phyloP scores from a whole-genome alignment of 2,888 invertebrate species.

The Hirtodrosophila histrioides region DNA sequence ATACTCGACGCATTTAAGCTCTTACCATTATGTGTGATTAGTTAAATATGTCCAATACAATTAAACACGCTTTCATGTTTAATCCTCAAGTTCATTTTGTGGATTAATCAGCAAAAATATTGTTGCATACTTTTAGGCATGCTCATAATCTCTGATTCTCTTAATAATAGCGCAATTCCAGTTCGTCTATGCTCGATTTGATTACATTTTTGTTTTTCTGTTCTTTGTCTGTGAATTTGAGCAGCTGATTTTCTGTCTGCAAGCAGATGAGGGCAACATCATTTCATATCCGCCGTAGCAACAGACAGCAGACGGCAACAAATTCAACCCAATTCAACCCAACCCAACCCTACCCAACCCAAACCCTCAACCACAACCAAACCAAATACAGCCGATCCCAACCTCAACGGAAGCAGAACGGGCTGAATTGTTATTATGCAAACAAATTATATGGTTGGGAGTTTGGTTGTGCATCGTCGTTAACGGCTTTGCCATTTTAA shows the following conservation, averaged over 20 bases:
- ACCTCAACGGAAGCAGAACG: slow-evolving; percentile 16
- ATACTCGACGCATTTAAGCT: no score
- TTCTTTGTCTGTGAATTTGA: slow-evolving; percentile 68
- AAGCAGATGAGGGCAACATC: slow-evolving; percentile 67
- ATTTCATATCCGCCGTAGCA: slow-evolving; percentile 44
- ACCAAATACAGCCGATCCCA: background rate
- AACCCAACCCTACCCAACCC: background rate
- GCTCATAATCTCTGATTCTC: no score
- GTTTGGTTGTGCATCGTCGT: slow-evolving; percentile 39
- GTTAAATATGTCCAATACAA: no score
- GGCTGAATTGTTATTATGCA: slow-evolving; percentile 73
- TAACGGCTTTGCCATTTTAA: slow-evolving; percentile 37
- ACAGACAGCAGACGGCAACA: background rate
- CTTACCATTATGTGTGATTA: no score
- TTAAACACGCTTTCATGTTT: no score
- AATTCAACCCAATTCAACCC: background rate
- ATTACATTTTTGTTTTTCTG: slow-evolving; percentile 13
- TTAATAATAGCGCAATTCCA: background rate
- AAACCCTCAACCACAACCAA: background rate
- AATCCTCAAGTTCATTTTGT: no score
- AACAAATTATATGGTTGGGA: slow-evolving; percentile 70
- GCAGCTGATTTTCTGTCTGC: slow-evolving; percentile 70
- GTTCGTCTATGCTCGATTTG: slow-evolving; percentile 23
- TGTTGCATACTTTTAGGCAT: no score
- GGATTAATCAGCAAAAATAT: no score